Conservation (phyloP, 2,113 vertebrate species). For the Brachyhypopomus occidentalis region DNA sequence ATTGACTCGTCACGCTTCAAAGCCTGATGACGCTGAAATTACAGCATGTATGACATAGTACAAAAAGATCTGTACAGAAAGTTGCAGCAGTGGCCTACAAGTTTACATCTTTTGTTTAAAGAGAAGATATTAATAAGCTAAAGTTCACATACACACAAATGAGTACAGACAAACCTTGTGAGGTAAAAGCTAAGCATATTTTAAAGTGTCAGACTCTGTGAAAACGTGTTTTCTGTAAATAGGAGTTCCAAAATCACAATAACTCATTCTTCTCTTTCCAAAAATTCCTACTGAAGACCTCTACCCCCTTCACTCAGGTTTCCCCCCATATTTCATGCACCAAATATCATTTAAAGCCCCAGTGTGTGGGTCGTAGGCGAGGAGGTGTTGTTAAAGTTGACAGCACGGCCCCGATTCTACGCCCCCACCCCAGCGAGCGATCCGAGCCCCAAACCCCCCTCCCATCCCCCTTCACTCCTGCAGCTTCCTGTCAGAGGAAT, state of each 20-base stretch:
- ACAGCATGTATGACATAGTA: no score
- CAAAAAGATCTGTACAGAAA: no score
- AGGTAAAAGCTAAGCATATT: not conserved
- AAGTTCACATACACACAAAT: no score
- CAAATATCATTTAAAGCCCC: slow-evolving; percentile 54
- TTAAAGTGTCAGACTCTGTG: not conserved
- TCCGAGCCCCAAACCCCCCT: slow-evolving; percentile 51
- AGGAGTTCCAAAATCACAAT: not conserved
- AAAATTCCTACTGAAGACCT: not conserved
- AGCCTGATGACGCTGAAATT: no score
- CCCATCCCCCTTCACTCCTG: slow-evolving; percentile 55
- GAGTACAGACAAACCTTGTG: no score
- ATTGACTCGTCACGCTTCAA: no score
- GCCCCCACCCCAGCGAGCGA: slow-evolving; percentile 32
- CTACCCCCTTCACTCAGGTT: not conserved
- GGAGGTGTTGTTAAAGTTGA: slow-evolving; percentile 51
- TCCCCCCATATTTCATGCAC: slow-evolving; percentile 19
- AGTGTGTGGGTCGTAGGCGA: slow-evolving; percentile 21
- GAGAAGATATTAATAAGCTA: no score
- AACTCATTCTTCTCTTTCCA: no score
- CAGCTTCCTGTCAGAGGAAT: slow-evolving; percentile 78
- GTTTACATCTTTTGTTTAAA: no score
- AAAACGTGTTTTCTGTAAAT: not conserved
- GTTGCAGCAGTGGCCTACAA: no score
- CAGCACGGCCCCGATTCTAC: slow-evolving; percentile 49